These are phyloP conservation scores for Petrolisthes manimaculis DNA, from an alignment of 2,888 invertebrate genomes.

Conservation along the genomic window DNA sequence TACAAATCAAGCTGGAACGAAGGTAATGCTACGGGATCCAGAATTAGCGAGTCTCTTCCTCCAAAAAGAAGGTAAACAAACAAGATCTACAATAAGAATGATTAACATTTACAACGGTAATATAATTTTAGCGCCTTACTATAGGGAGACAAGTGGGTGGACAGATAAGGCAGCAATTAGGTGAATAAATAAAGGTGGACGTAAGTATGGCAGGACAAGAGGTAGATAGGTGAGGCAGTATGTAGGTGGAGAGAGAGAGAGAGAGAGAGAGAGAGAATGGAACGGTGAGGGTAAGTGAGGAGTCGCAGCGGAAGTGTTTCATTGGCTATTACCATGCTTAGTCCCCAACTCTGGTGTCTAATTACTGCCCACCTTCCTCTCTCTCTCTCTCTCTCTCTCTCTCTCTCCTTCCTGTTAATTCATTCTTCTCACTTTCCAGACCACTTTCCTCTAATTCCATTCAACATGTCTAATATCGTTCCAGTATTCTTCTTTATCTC, in stretches of 20 bases:
- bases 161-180: neutral
- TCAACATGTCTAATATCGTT: no score
- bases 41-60: no score
- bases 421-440: no score
- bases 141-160: neutral
- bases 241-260: neutral
- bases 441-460: no score
- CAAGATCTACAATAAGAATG: no score
- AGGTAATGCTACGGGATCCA: no score
- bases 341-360: neutral
- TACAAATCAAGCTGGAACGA: no score
- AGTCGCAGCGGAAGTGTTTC: neutral
- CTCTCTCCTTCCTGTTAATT: neutral
- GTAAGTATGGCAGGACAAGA: neutral
- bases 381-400: slow-evolving; percentile 27
- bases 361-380: no score
- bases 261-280: neutral
- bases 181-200: neutral
- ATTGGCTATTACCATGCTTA: neutral
- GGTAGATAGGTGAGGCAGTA: neutral
- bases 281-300: neutral
- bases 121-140: neutral
- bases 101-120: no score
- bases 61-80: no score
- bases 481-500: no score